Percentiles rank a stretch among this genome's conserved stretches.
Conservation (phyloP, 2,888 invertebrate genomes). For the Cheiracanthium punctorium region DNA sequence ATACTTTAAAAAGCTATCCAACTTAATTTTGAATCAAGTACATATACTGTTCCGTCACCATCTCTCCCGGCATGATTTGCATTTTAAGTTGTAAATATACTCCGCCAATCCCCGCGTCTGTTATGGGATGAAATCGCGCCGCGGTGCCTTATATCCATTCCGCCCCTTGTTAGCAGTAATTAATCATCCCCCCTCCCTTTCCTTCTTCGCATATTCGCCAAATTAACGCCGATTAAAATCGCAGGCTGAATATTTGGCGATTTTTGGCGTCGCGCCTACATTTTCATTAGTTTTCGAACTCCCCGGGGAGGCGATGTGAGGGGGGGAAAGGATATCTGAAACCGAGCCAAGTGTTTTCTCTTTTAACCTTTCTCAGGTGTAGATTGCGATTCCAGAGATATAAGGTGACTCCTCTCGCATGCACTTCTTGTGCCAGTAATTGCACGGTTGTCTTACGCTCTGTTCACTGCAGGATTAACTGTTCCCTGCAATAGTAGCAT, state of each 20-base stretch:
- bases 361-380: conserved; percentile 6
- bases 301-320: too few species aligned
- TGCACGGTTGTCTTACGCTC: conserved; percentile 10
- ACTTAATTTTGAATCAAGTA: too few species aligned
- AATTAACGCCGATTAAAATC: conserved; percentile 44
- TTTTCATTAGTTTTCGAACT: background rate
- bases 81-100: too few species aligned
- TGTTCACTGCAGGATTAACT: background rate
- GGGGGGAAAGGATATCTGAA: background rate
- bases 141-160: background rate
- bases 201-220: conserved; percentile 34
- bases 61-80: too few species aligned
- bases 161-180: conserved; percentile 39
- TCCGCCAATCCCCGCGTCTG: too few species aligned
- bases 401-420: conserved; percentile 1
- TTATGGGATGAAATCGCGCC: too few species aligned
- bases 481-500: background rate
- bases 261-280: conserved; percentile 1
- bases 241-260: conserved; percentile 36
- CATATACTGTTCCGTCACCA: too few species aligned
- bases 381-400: background rate
- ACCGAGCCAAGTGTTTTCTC: background rate
- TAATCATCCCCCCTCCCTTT: conserved; percentile 34
- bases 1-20: too few species aligned
- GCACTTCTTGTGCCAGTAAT: background rate